Evolutionary conservation across 2,888 invertebrate genomes (phyloP).

Genomic region (Linnaemya vulpina): DNA sequence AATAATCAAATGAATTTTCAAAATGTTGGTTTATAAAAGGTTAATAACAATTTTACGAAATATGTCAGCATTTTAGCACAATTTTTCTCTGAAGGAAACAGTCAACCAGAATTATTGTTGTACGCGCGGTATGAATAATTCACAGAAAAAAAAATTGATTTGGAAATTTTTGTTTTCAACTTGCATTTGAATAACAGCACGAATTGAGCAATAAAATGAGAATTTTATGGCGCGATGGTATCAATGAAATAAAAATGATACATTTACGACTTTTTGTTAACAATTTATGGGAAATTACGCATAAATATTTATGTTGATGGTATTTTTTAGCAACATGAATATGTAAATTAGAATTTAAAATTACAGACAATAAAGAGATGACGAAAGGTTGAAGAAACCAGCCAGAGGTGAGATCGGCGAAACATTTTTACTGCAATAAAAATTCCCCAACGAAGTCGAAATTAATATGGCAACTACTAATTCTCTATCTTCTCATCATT

Average conservation of each 20-base stretch:
- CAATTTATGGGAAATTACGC: neutral
- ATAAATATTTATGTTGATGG: neutral
- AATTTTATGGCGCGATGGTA: neutral
- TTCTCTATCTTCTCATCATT: no score
- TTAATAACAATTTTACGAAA: neutral
- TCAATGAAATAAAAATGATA: neutral
- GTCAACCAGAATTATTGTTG: neutral
- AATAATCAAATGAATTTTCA: no score
- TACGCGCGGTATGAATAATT: neutral
- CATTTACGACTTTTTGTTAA: neutral
- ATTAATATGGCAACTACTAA: no score
- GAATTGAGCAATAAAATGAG: slow-evolving; percentile 10
- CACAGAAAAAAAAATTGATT: neutral
- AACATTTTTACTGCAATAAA: no score
- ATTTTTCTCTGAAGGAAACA: neutral
- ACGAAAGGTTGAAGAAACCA: no score
- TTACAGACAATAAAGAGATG: no score
- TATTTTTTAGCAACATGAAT: neutral
- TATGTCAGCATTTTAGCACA: neutral
- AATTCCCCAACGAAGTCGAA: no score
- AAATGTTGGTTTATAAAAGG: no score
- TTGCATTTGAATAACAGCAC: neutral
- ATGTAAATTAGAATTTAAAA: no score
- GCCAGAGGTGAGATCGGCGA: no score
- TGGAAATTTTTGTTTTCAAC: neutral